phyloP scores from a whole-genome alignment of 2,113 vertebrate species.

The Pelecanoides urinatrix region DNA sequence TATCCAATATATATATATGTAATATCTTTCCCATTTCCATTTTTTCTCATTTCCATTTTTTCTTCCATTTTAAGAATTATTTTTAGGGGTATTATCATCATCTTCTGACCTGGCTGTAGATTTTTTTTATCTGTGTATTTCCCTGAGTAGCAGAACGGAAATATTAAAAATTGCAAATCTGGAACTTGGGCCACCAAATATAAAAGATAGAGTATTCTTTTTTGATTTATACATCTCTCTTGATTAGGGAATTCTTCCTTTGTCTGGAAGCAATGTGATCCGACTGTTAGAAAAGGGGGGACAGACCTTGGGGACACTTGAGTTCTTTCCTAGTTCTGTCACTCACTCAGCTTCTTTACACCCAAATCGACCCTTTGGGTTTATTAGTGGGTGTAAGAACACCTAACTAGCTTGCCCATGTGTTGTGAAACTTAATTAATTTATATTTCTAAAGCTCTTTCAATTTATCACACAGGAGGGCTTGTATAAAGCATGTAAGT shows the following conservation, averaged over 20 bases:
- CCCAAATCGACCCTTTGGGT: background rate
- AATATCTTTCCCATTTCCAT: background rate
- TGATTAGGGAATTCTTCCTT: conserved; percentile 22
- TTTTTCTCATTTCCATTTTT: background rate
- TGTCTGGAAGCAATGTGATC: conserved; percentile 1
- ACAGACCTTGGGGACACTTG: background rate
- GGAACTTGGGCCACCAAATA: background rate
- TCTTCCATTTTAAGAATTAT: background rate
- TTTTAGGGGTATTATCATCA: background rate
- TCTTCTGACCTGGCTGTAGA: background rate
- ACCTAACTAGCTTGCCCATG: background rate
- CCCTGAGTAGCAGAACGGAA: background rate
- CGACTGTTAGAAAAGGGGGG: background rate
- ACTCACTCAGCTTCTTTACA: background rate
- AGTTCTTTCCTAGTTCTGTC: background rate
- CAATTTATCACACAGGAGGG: background rate
- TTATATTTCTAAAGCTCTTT: background rate
- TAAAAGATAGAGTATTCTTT: background rate
- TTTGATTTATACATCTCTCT: conserved; percentile 12
- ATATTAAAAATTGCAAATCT: background rate
- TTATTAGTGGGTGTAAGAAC: background rate
- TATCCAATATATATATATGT: rapidly evolving
- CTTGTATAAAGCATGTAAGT: background rate
- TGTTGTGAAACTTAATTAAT: background rate
- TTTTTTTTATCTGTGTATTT: background rate